phyloP scores from a whole-genome alignment of 2,888 invertebrate genomes.

The Lasiommata megera region DNA sequence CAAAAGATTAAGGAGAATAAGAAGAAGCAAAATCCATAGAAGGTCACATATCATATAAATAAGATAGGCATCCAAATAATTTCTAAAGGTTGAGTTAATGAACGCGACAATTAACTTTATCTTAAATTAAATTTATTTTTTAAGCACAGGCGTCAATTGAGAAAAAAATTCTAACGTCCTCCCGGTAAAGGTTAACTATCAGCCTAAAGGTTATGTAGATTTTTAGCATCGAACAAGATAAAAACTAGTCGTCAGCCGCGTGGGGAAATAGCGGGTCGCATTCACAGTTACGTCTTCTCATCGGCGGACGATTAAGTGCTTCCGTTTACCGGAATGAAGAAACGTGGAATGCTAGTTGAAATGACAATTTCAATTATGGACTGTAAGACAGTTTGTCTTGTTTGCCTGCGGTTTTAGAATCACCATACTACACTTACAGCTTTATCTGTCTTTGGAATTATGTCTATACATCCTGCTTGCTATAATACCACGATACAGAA shows the following conservation, averaged over 20 bases:
- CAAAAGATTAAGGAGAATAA: too few relatives aligned
- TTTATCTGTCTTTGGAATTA: too few relatives aligned
- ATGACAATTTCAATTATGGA: constrained; percentile 20
- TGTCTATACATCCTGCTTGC: too few relatives aligned
- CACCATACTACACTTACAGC: not conserved
- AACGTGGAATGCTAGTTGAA: constrained; percentile 10
- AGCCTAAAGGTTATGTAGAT: constrained; percentile 49
- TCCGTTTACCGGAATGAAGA: constrained; percentile 30
- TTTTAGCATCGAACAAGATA: constrained; percentile 55
- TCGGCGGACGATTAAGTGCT: constrained; percentile 32
- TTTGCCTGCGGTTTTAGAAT: not conserved
- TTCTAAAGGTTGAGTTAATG: too few relatives aligned
- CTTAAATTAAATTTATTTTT: too few relatives aligned
- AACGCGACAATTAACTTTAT: too few relatives aligned
- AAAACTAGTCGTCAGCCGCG: constrained; percentile 49
- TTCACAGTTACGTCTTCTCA: constrained; percentile 26
- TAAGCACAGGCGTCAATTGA: not conserved
- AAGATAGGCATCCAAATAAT: too few relatives aligned
- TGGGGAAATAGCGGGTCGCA: constrained; percentile 43
- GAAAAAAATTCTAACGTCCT: not conserved
- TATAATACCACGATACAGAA: too few relatives aligned
- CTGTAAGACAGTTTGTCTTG: not conserved
- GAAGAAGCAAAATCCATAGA: too few relatives aligned
- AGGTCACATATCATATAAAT: too few relatives aligned
- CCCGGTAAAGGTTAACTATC: constrained; percentile 63